Evolutionary conservation across 2,113 vertebrate genomes (phyloP).

Genomic region (Nymphicus hollandicus): DNA sequence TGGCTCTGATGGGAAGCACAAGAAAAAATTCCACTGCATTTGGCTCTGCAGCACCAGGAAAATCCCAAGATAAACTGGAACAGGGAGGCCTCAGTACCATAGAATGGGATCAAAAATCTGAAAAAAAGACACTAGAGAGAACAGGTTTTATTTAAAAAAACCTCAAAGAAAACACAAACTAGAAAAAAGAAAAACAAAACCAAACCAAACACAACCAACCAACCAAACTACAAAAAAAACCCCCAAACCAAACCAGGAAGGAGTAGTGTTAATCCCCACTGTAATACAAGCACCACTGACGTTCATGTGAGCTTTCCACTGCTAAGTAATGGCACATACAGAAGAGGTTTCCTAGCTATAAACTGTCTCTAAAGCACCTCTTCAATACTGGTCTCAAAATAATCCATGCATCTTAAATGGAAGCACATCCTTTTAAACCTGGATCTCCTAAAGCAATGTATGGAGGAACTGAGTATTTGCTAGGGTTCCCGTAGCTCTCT

Average conservation of each 20-base stretch:
- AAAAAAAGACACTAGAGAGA: neutral
- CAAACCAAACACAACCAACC: neutral
- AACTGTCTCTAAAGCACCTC: neutral
- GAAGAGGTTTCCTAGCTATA: neutral
- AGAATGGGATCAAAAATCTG: neutral
- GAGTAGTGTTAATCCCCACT: neutral
- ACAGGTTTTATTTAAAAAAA: neutral
- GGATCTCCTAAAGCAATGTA: neutral
- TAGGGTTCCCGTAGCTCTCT: neutral
- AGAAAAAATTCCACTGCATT: neutral
- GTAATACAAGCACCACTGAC: neutral
- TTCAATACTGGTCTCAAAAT: neutral
- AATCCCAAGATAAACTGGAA: neutral
- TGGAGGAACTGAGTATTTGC: neutral
- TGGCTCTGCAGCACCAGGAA: neutral
- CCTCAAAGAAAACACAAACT: neutral
- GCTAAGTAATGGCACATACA: neutral
- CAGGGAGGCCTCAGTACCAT: neutral
- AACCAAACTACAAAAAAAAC: neutral
- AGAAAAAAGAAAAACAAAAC: neutral
- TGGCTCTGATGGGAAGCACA: neutral
- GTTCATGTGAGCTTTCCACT: neutral
- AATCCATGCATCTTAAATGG: neutral
- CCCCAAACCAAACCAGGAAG: rapidly evolving
- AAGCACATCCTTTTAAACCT: neutral